phyloP scores from a whole-genome alignment of 2,113 vertebrate species.

The Hypocryptadius cinnamomeus region DNA sequence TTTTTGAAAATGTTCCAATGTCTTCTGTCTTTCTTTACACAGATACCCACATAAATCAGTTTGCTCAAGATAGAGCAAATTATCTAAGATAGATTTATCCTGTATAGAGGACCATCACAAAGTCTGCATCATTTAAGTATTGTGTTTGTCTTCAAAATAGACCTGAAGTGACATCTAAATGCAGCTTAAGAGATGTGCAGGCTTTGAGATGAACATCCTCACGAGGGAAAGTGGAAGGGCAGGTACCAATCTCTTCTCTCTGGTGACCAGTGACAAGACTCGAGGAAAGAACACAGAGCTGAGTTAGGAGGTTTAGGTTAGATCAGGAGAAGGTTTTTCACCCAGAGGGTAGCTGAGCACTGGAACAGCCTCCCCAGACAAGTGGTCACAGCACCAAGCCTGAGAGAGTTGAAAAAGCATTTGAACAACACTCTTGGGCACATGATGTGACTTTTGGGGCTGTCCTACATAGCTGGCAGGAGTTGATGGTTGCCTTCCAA shows the following conservation, averaged over 20 bases:
- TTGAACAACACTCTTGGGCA: background rate
- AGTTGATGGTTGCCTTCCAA: background rate
- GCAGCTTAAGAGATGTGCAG: background rate
- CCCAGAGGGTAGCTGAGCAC: fast-evolving
- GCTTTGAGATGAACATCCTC: background rate
- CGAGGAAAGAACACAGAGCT: background rate
- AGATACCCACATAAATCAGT: background rate
- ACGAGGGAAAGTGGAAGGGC: background rate
- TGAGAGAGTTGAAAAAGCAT: background rate
- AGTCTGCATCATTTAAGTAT: background rate
- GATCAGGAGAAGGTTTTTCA: background rate
- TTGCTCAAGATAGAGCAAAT: background rate
- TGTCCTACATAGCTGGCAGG: background rate
- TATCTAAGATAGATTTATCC: background rate
- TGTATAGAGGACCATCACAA: background rate
- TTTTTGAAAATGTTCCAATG: background rate
- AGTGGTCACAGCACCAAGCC: background rate
- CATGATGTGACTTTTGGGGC: background rate
- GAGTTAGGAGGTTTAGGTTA: background rate
- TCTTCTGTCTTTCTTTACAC: background rate
- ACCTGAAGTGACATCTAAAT: background rate
- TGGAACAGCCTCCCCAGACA: background rate
- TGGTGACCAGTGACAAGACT: background rate
- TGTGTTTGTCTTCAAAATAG: background rate
- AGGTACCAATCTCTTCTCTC: background rate